Conservation (phyloP, 2,113 vertebrate genomes). For the Etheostoma spectabile region DNA sequence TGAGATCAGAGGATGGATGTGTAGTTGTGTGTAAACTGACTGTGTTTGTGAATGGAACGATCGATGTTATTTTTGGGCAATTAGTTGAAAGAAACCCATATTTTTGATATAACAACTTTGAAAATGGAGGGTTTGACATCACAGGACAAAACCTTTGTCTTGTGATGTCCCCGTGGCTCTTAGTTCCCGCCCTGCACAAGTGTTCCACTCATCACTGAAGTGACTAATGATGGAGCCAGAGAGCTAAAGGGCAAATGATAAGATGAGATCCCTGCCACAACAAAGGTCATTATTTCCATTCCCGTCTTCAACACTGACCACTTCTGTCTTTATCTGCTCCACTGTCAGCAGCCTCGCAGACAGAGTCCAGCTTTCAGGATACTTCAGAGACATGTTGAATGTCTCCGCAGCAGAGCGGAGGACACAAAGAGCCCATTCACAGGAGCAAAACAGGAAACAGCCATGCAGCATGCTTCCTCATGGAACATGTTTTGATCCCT, state of each 20-base stretch:
- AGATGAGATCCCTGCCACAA: slow-evolving; percentile 23
- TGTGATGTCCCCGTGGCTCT: not conserved
- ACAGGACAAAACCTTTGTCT: not conserved
- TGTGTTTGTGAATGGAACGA: no score
- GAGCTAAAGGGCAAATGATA: slow-evolving; percentile 44
- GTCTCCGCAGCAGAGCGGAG: slow-evolving; percentile 1
- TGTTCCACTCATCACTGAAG: slow-evolving; percentile 26
- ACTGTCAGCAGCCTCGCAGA: slow-evolving; percentile 40
- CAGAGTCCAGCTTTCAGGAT: slow-evolving; percentile 45
- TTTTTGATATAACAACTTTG: no score
- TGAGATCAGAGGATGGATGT: no score
- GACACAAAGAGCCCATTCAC: slow-evolving; percentile 61
- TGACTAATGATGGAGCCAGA: slow-evolving; percentile 11
- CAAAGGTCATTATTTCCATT: slow-evolving; percentile 57
- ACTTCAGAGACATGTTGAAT: slow-evolving; percentile 32
- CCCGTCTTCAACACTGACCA: slow-evolving; percentile 33
- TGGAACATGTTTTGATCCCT: slow-evolving; percentile 29
- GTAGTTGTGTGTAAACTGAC: no score
- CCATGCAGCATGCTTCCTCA: slow-evolving; percentile 36
- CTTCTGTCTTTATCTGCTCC: slow-evolving; percentile 51
- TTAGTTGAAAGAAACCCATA: no score
- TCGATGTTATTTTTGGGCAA: no score
- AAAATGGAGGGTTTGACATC: no score
- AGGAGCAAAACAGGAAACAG: slow-evolving; percentile 53
- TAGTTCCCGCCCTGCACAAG: slow-evolving; percentile 4